Conservation (phyloP, 2,113 vertebrate genomes). For the Murina feae region DNA sequence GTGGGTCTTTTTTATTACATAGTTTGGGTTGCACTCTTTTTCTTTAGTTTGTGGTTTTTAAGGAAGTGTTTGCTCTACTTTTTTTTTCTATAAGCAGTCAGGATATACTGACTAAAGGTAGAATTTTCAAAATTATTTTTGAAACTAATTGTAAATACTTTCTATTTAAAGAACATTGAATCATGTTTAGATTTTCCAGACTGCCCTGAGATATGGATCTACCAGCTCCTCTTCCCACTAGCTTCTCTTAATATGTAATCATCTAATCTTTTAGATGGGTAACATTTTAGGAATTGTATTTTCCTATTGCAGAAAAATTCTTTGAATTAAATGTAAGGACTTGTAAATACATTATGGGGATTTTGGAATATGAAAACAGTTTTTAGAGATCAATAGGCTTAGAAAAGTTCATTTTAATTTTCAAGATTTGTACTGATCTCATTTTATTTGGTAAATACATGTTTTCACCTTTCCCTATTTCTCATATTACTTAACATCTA, state of each 20-base stretch:
- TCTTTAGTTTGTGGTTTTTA: slow-evolving; percentile 41
- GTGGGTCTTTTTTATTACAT: slow-evolving; percentile 48
- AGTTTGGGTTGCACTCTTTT: slow-evolving; percentile 6
- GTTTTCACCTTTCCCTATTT: neutral
- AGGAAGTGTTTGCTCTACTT: slow-evolving; percentile 26
- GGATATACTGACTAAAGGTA: neutral
- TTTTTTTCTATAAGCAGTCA: neutral
- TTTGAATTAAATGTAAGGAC: neutral
- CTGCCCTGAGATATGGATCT: slow-evolving; percentile 26
- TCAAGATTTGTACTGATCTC: neutral
- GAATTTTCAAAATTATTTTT: slow-evolving; percentile 15
- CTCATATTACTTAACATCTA: neutral
- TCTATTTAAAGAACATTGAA: slow-evolving; percentile 42
- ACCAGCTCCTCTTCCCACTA: slow-evolving; percentile 35
- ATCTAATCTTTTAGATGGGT: neutral
- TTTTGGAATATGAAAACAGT: slow-evolving; percentile 2
- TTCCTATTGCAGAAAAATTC: neutral
- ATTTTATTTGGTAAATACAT: neutral
- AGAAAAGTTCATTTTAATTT: slow-evolving; percentile 4
- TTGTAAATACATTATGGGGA: neutral
- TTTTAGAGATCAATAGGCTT: neutral
- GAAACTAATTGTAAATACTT: slow-evolving; percentile 40
- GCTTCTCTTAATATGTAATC: neutral
- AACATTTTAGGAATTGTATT: neutral
- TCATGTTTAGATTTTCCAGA: slow-evolving; percentile 38